Percentiles rank a stretch among this genome's conserved stretches.
Conservation (phyloP, 2,113 vertebrate genomes). For the Tupaia tana region DNA sequence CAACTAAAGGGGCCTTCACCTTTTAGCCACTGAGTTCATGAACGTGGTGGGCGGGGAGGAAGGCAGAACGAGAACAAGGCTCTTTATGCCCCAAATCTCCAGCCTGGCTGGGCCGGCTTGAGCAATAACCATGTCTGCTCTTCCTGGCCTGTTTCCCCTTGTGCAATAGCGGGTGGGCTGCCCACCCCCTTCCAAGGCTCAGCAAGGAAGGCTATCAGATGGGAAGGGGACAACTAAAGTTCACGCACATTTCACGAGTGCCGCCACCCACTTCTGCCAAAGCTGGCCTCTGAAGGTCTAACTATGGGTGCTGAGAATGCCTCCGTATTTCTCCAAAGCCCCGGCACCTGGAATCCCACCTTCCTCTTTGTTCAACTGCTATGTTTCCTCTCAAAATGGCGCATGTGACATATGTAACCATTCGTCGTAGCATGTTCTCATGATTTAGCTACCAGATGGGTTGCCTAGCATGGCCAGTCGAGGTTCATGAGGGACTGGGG, state of each 20-base stretch:
- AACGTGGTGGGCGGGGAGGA: neutral
- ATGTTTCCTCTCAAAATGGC: neutral
- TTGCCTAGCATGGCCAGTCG: neutral
- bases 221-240: neutral
- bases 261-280: neutral
- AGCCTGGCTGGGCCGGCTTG: neutral
- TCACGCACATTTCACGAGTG: neutral
- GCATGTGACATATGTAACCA: neutral
- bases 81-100: neutral
- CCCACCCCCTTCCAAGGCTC: neutral
- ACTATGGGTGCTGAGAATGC: neutral
- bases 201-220: neutral
- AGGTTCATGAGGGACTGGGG: neutral
- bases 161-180: neutral
- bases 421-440: neutral
- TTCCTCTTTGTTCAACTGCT: neutral
- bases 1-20: neutral
- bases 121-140: neutral
- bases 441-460: neutral
- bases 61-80: neutral
- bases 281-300: neutral
- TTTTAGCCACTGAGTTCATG: neutral
- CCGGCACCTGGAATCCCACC: neutral
- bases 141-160: constrained; percentile 18
- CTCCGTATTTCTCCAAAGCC: neutral